These are phyloP conservation scores for Leucopsar rothschildi DNA, from an alignment of 2,113 vertebrate genomes.

Conservation along the genomic window DNA sequence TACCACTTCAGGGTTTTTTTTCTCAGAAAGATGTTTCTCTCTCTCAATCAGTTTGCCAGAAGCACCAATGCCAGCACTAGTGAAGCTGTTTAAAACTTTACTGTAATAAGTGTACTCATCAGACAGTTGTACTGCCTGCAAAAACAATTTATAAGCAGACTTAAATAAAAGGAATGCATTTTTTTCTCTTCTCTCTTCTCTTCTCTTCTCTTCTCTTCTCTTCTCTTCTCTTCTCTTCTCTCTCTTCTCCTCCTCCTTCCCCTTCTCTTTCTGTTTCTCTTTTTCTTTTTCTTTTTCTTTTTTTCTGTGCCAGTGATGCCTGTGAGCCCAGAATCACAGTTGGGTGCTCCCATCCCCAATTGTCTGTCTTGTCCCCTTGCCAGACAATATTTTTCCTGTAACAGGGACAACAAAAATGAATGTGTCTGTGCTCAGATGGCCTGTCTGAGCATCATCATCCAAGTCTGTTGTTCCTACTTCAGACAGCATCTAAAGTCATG, in stretches of 20 bases:
- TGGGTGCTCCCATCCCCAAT: not conserved
- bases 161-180: not conserved
- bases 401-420: not conserved
- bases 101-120: not conserved
- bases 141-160: not conserved
- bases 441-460: not conserved
- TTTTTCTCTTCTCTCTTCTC: not conserved
- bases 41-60: not conserved
- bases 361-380: not conserved
- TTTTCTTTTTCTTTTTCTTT: not conserved
- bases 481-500: not conserved
- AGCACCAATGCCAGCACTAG: not conserved
- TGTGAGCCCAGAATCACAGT: not conserved
- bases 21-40: not conserved
- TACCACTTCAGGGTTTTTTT: not conserved
- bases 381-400: not conserved
- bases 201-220: rapidly evolving
- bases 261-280: too few relatives aligned
- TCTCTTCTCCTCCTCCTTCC: rapidly evolving
- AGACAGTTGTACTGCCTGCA: not conserved
- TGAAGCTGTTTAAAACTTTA: not conserved
- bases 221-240: rapidly evolving
- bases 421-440: not conserved
- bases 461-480: not conserved
- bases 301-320: not conserved